These are phyloP conservation scores for Dolichopus griseipennis DNA, from an alignment of 2,888 invertebrate genomes.

Conservation along the genomic window DNA sequence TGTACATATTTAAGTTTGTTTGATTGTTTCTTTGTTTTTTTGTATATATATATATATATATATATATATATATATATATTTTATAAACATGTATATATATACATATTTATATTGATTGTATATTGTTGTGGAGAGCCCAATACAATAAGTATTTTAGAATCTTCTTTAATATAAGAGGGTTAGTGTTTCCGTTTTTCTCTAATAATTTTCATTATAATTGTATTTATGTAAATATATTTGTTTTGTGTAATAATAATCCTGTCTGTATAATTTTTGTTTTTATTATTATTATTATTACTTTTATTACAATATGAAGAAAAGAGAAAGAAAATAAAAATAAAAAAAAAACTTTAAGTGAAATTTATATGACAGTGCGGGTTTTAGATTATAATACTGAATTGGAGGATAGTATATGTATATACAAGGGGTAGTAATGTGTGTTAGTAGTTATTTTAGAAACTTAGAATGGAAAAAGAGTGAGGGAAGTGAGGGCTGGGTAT, in stretches of 20 bases:
- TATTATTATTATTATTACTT: neutral
- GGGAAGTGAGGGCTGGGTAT: neutral
- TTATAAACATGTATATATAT: too few relatives aligned
- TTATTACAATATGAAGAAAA: too few relatives aligned
- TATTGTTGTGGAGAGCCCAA: too few relatives aligned
- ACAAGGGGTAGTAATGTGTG: too few relatives aligned
- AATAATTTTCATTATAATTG: neutral
- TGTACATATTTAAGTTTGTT: neutral
- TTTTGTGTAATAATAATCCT: neutral
- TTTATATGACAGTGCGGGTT: slow-evolving; percentile 1
- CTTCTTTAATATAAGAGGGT: neutral
- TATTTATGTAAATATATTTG: neutral
- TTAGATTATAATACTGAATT: neutral
- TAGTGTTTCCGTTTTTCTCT: neutral
- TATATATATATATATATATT: too few relatives aligned
- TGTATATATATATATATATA: too few relatives aligned
- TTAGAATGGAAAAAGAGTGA: too few relatives aligned
- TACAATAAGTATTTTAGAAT: too few relatives aligned
- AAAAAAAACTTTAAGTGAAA: neutral
- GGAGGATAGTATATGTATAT: neutral
- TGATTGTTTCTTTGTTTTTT: neutral
- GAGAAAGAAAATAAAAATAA: too few relatives aligned
- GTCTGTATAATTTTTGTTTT: neutral
- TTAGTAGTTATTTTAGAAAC: too few relatives aligned
- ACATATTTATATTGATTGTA: neutral